Evolutionary conservation across 2,888 invertebrate species (phyloP).

Genomic region (Calliphora vomitoria): DNA sequence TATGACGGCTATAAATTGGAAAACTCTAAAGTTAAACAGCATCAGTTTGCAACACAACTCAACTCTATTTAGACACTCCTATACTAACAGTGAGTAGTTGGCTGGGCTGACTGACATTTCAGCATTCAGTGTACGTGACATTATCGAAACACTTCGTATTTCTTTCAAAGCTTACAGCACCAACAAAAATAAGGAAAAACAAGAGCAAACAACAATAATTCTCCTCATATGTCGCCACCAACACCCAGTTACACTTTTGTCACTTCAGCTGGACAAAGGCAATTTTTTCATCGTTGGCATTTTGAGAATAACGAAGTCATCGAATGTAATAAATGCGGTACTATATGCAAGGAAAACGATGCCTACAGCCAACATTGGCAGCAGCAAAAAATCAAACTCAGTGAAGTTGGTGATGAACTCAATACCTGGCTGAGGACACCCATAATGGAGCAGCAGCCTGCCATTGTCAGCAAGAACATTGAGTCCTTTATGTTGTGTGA

Average conservation of each 20-base stretch:
- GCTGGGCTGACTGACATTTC: not conserved
- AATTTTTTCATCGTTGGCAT: conserved; percentile 61
- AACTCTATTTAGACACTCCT: conserved; percentile 22
- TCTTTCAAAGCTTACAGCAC: not conserved
- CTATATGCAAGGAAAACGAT: conserved; percentile 54
- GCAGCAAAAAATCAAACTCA: conserved; percentile 44
- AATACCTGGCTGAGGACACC: conserved; percentile 50
- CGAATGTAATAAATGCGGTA: conserved; percentile 66
- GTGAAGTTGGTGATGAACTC: conserved; percentile 47
- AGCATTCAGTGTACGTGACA: conserved; percentile 49
- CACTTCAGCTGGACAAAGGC: conserved; percentile 53
- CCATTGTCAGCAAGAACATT: conserved; percentile 75
- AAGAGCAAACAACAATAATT: conserved; percentile 30
- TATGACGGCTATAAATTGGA: conserved; percentile 46
- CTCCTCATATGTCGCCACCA: conserved; percentile 45
- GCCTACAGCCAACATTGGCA: conserved; percentile 62
- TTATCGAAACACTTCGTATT: conserved; percentile 42
- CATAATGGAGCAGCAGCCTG: conserved; percentile 59
- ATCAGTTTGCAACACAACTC: conserved; percentile 53
- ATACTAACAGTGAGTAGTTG: not conserved
- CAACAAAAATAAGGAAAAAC: too few species aligned
- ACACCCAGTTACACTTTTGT: conserved; percentile 61
- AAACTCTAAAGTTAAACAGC: conserved; percentile 24
- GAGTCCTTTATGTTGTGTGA: conserved; percentile 78
- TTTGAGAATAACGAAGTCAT: conserved; percentile 55